phyloP scores from a whole-genome alignment of 2,113 vertebrate species.

The Apaloderma vittatum region DNA sequence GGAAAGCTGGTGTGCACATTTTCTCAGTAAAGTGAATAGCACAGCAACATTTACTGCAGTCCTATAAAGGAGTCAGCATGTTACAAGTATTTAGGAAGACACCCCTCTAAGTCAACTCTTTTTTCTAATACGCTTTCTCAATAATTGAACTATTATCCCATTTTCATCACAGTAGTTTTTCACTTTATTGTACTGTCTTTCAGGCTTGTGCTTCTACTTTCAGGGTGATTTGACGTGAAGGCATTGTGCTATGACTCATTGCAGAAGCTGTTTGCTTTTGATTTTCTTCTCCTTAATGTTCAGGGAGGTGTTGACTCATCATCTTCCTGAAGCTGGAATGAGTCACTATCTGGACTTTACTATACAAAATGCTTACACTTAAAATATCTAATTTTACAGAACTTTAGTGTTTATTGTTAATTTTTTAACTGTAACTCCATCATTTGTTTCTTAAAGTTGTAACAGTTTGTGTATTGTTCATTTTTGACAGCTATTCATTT shows the following conservation, averaged over 20 bases:
- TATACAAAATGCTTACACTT: background rate
- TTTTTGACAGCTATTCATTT: background rate
- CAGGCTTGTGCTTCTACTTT: background rate
- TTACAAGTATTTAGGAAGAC: background rate
- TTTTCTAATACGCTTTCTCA: background rate
- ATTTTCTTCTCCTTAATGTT: background rate
- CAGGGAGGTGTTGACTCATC: background rate
- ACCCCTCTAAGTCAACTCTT: rapidly evolving
- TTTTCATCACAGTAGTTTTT: background rate
- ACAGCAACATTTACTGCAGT: background rate
- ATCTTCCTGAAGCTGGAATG: background rate
- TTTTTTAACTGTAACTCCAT: background rate
- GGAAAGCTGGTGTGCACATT: background rate
- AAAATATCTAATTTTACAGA: background rate
- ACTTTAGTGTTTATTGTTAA: background rate
- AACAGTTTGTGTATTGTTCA: background rate
- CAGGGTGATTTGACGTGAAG: background rate
- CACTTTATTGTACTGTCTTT: background rate
- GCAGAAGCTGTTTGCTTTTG: background rate
- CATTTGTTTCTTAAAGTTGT: background rate
- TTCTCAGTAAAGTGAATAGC: background rate
- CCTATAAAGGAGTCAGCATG: background rate
- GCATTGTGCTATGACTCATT: background rate
- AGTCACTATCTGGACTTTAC: background rate
- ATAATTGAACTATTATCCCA: background rate